Percentiles rank a stretch among this genome's conserved stretches.
These are phyloP conservation scores for Seriola aureovittata DNA, from an alignment of 2,113 vertebrate genomes.

Conservation along the genomic window DNA sequence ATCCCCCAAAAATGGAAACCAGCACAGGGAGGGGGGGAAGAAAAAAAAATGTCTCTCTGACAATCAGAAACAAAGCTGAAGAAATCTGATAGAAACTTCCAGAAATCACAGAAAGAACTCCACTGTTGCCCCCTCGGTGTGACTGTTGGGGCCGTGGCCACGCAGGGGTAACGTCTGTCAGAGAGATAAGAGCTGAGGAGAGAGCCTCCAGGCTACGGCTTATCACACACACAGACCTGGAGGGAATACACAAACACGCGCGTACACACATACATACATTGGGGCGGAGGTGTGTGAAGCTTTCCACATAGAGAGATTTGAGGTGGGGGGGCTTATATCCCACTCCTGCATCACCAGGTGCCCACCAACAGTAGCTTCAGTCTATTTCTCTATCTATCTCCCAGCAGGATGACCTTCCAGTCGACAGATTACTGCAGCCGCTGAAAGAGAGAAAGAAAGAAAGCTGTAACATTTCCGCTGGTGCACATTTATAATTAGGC, in stretches of 20 bases:
- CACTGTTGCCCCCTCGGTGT: not conserved
- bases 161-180: constrained; percentile 62
- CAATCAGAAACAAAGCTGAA: constrained; percentile 42
- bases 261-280: not conserved
- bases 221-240: constrained; percentile 57
- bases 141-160: constrained; percentile 22
- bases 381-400: constrained; percentile 54
- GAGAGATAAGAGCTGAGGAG: constrained; percentile 68
- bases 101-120: constrained; percentile 8
- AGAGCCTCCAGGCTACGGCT: constrained; percentile 54
- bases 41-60: not conserved
- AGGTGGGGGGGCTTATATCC: constrained; percentile 57
- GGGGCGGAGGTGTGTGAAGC: not conserved
- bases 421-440: constrained; percentile 43
- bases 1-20: not conserved
- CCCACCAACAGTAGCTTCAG: constrained; percentile 26
- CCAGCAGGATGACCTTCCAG: constrained; percentile 51
- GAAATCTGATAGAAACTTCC: constrained; percentile 40
- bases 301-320: constrained; percentile 33
- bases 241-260: constrained; percentile 43
- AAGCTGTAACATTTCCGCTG: constrained; percentile 2
- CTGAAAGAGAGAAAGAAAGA: not conserved
- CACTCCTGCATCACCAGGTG: constrained; percentile 32
- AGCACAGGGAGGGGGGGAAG: no score
- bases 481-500: not conserved